These are phyloP conservation scores for Aelia acuminata DNA, from an alignment of 2,888 invertebrate species.

Conservation along the genomic window DNA sequence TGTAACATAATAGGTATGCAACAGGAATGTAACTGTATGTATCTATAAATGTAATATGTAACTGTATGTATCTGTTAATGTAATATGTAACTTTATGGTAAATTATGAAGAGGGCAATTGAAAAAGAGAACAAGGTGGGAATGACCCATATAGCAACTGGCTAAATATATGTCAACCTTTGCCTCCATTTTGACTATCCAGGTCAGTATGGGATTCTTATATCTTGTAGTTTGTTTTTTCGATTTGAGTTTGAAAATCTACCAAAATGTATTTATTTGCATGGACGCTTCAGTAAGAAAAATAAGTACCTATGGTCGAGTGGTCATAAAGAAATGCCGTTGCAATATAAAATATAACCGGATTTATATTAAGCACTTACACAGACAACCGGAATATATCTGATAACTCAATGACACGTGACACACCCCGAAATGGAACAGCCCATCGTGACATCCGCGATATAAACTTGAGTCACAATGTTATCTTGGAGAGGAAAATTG, in stretches of 20 bases:
- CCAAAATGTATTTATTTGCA: too few relatives aligned
- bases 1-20: too few relatives aligned
- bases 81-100: too few relatives aligned
- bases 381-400: background rate
- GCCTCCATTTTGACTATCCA: background rate
- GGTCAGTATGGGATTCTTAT: background rate
- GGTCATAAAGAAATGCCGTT: too few relatives aligned
- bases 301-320: too few relatives aligned
- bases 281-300: too few relatives aligned
- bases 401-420: background rate
- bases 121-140: background rate
- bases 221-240: background rate
- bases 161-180: slow-evolving; percentile 18
- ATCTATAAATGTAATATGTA: too few relatives aligned
- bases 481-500: background rate
- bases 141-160: background rate
- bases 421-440: background rate
- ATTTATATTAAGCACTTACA: too few relatives aligned
- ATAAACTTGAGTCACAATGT: background rate
- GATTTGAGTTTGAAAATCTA: too few relatives aligned
- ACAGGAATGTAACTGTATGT: too few relatives aligned
- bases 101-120: background rate
- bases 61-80: too few relatives aligned
- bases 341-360: too few relatives aligned
- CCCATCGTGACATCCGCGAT: background rate